Evolutionary conservation across 2,113 vertebrate genomes (phyloP).

Genomic region (Neotoma lepida): DNA sequence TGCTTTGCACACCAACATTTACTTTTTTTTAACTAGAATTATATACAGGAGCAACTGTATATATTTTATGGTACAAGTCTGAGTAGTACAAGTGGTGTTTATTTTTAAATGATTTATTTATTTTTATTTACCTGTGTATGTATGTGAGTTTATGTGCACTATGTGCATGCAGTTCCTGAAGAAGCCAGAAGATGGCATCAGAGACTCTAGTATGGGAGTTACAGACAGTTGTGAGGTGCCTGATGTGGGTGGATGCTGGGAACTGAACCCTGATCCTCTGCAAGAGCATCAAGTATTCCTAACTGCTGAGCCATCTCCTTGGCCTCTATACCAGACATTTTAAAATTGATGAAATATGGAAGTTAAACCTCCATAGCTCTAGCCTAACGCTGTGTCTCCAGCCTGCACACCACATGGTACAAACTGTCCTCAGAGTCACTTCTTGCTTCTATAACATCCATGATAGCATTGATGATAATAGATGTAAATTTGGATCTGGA

Average conservation of each 20-base stretch:
- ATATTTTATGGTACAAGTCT: constrained; percentile 11
- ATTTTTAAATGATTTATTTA: background rate
- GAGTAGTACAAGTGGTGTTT: background rate
- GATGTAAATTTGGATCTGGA: background rate
- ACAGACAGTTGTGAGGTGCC: background rate
- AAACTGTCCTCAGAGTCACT: background rate
- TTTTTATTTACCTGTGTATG: background rate
- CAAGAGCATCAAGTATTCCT: background rate
- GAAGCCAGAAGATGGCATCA: background rate
- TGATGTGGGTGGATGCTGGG: background rate
- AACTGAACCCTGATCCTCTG: background rate
- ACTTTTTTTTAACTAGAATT: background rate
- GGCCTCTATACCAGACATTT: background rate
- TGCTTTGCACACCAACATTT: background rate
- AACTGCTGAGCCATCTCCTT: background rate
- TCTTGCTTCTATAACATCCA: background rate
- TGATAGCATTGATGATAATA: background rate
- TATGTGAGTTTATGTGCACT: background rate
- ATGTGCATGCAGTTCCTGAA: background rate
- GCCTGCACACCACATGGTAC: background rate
- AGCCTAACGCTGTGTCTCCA: background rate
- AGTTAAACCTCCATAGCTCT: background rate
- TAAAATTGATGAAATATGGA: background rate
- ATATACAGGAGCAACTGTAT: background rate
- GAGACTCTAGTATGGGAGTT: background rate